Conservation (phyloP, 2,797 vertebrate genomes). For the Scolopax bukidnonensis region DNA sequence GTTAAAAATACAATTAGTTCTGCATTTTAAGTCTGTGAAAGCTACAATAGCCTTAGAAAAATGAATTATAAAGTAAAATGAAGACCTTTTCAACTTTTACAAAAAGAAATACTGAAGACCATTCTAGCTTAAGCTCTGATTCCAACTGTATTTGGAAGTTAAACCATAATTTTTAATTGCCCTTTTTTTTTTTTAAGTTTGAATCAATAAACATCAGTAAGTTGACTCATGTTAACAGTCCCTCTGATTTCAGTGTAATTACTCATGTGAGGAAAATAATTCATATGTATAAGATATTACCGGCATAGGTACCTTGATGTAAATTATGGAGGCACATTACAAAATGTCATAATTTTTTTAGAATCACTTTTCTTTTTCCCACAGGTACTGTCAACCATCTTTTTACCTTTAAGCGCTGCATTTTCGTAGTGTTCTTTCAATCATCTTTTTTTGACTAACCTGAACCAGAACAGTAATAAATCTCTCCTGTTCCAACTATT, state of each 20-base stretch:
- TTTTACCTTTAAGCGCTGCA: conserved; percentile 32
- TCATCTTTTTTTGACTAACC: conserved; percentile 35
- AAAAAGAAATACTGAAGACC: neutral
- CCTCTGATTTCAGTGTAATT: neutral
- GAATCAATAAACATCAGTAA: neutral
- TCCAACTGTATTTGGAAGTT: neutral
- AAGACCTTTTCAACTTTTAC: neutral
- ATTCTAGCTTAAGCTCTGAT: neutral
- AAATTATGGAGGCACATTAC: conserved; percentile 14
- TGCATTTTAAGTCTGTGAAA: neutral
- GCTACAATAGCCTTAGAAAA: neutral
- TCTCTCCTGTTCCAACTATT: neutral
- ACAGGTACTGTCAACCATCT: neutral
- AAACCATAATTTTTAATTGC: neutral
- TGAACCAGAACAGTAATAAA: conserved; percentile 10
- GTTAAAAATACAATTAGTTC: conserved; percentile 10
- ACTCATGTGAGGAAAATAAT: neutral
- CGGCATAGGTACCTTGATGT: neutral
- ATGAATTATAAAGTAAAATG: neutral
- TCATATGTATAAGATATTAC: neutral
- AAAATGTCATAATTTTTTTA: neutral
- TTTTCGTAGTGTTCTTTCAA: neutral
- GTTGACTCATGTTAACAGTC: neutral
- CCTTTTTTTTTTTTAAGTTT: neutral
- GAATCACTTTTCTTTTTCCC: neutral